Evolutionary conservation across 2,797 vertebrate species (phyloP), one percentile per base, ranked within the genome.

Genomic region (Uromys caudimaculatus): DNA sequence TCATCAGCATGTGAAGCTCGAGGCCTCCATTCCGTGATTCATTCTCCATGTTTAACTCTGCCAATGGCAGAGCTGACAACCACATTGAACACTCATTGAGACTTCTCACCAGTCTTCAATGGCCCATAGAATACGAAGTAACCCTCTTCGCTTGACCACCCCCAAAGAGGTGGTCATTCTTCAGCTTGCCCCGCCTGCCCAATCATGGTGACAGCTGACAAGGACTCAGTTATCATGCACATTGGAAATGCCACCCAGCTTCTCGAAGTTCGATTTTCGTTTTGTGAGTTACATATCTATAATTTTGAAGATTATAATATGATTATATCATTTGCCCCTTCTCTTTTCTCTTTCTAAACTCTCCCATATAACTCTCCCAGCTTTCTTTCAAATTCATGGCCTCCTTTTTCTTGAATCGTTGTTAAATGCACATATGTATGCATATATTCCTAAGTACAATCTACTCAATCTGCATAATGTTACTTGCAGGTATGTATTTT

Each of bases 1-100:
- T 64, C 7, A 9, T 19, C 0, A 0, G 6, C 16, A 38, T 73
- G 19, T 6, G 29, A 19, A 1, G 9, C 4, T 29, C 21, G 8
- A 0, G 14, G 1, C 38, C 38, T 91, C 27, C 27, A 23, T 64
- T 24, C 2, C 56, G 38, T 17, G 11, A 32, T 19, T 87, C 14
- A 44, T 41, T 56, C 23, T 78, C 27, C 23, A 13, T 1, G 21
- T 73, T 89, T 54, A 6, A 16, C 17, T 73, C 60, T 93, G 60
- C 23, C 79, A 92, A 27, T 29, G 64, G 12, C 24, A 35, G 32
- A 58, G 52, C 14, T 50, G 6, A 78, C 8, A 44, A n/a, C 47
- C 52, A 47, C 64, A 56, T 11, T 2, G 17, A 17, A 13, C 0
- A 19, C 44, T 76, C 0, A 16, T 58, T 91, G 38, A 67, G 9